A percentile compares a stretch with the other conserved stretches of the same genome.
Conservation (phyloP, 2,888 invertebrate species). For the Agapetus fuscipes region DNA sequence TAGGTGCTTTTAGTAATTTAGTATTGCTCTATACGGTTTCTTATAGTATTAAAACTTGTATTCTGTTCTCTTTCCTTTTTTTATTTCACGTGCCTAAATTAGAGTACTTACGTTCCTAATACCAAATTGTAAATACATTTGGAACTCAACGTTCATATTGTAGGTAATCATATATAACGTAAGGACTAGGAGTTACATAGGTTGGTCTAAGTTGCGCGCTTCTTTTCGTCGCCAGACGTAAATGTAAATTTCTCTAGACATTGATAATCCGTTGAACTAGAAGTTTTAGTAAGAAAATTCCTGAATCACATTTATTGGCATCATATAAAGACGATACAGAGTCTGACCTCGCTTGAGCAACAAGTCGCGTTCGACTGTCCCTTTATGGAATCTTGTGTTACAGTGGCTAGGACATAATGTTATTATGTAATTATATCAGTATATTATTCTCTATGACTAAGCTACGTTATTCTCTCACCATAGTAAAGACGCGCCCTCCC, state of each 20-base stretch:
- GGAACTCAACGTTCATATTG: constrained; percentile 7
- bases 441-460: no score
- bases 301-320: constrained; percentile 7
- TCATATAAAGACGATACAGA: constrained; percentile 12
- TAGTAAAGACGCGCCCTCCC: no score
- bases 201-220: constrained; percentile 11
- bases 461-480: no score
- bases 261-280: constrained; percentile 5
- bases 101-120: constrained; percentile 13
- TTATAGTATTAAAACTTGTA: constrained; percentile 12
- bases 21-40: constrained; percentile 16
- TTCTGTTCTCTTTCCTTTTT: no score
- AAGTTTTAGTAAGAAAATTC: constrained; percentile 6
- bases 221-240: constrained; percentile 5
- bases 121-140: constrained; percentile 8
- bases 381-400: no score
- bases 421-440: no score
- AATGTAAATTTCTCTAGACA: constrained; percentile 7
- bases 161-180: no score
- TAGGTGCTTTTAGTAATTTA: constrained; percentile 13
- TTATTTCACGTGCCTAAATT: constrained; percentile 12
- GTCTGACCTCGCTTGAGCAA: constrained; percentile 16
- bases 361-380: no score
- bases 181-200: constrained; percentile 12
- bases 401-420: no score